A percentile compares a stretch with the other conserved stretches of the same genome.
Conservation (phyloP, 2,113 vertebrate species). For the Anguilla japonica region DNA sequence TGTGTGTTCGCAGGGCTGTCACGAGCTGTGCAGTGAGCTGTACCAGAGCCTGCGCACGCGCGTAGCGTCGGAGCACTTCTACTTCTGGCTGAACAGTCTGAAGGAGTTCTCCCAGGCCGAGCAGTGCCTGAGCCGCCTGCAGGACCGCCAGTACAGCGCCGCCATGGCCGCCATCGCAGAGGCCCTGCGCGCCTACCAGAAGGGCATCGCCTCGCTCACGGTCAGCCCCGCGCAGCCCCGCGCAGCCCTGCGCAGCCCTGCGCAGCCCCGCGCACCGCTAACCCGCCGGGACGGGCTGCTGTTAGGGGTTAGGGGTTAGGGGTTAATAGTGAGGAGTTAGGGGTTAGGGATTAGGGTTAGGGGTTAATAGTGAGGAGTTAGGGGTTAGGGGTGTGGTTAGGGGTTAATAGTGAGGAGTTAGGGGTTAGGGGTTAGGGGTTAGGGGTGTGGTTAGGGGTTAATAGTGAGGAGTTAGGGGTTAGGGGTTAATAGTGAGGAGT, state of each 20-base stretch:
- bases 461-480: no score
- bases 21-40: constrained; percentile 92
- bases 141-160: constrained; percentile 85
- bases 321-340: no score
- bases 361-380: no score
- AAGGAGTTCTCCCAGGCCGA: constrained; percentile 96
- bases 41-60: constrained; percentile 93
- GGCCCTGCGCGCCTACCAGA: constrained; percentile 91
- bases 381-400: no score
- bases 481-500: no score
- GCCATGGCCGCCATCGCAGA: constrained; percentile 89
- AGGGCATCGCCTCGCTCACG: constrained; percentile 93
- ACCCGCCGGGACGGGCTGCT: no score
- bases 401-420: no score
- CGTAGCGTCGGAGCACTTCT: constrained; percentile 96
- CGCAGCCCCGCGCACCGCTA: background rate
- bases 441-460: no score
- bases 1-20: constrained; percentile 79
- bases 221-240: constrained; percentile 65
- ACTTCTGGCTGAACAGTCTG: constrained; percentile 98
- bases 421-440: no score
- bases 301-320: no score
- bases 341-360: no score
- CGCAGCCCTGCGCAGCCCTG: no score
- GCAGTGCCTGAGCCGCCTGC: constrained; percentile 82